Evolutionary conservation across 2,888 invertebrate genomes (phyloP).

Genomic region (Atrina japonica): DNA sequence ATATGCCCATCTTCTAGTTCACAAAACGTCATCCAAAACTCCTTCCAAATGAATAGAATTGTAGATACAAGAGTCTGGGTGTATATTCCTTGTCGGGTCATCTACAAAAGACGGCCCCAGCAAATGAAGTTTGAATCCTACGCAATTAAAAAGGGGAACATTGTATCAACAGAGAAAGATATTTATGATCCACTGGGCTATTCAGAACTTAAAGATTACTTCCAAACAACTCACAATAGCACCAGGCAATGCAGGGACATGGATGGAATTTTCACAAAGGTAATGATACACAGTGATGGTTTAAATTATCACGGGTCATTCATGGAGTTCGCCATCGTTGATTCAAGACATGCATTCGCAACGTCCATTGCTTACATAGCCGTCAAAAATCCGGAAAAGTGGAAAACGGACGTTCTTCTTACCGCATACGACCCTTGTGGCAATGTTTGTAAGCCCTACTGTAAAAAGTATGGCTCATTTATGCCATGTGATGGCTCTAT

Average conservation of each 20-base stretch:
- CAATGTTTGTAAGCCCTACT: constrained; percentile 69
- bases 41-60: constrained; percentile 50
- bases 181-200: constrained; percentile 38
- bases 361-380: constrained; percentile 62
- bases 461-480: constrained; percentile 39
- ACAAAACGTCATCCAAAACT: constrained; percentile 36
- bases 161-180: constrained; percentile 15
- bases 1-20: constrained; percentile 38
- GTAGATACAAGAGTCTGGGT: constrained; percentile 51
- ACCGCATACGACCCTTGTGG: constrained; percentile 70
- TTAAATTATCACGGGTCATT: constrained; percentile 69
- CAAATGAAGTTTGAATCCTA: constrained; percentile 35
- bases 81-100: constrained; percentile 54
- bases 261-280: constrained; percentile 47
- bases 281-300: constrained; percentile 68
- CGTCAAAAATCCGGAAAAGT: constrained; percentile 58
- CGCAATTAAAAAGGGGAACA: constrained; percentile 22
- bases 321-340: constrained; percentile 63
- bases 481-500: constrained; percentile 43
- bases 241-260: constrained; percentile 17
- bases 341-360: constrained; percentile 57
- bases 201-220: constrained; percentile 9
- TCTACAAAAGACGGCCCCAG: constrained; percentile 43
- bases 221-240: neutral
- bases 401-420: constrained; percentile 57